These are phyloP conservation scores for Rotaria magnacalcarata DNA, from an alignment of 2,888 invertebrate genomes.

Conservation along the genomic window DNA sequence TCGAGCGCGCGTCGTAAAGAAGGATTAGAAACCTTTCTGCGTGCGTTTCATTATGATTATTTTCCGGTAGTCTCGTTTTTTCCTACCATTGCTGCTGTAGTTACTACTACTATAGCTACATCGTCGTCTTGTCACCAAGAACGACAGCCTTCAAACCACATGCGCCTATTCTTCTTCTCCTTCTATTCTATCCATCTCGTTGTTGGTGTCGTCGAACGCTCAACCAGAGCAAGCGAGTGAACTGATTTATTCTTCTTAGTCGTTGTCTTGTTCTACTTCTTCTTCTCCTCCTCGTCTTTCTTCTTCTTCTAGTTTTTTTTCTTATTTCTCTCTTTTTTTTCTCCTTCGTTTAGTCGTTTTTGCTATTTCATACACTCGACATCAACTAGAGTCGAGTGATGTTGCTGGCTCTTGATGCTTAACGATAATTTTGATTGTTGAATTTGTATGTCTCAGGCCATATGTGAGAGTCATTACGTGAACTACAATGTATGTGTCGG, in stretches of 20 bases:
- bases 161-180: background rate
- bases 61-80: slow-evolving; percentile 26
- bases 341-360: background rate
- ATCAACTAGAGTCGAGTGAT: background rate
- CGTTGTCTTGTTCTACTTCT: background rate
- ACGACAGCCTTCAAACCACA: slow-evolving; percentile 16
- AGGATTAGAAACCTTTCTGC: background rate
- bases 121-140: background rate
- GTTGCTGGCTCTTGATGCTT: background rate
- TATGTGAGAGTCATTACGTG: background rate
- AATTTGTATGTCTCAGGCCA: background rate
- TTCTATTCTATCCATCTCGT: background rate
- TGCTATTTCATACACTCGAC: background rate
- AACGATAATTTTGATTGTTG: background rate
- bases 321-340: background rate
- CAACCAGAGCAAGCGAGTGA: background rate
- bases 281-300: background rate
- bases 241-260: slow-evolving; percentile 5
- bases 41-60: slow-evolving; percentile 5
- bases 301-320: background rate
- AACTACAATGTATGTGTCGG: background rate
- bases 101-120: background rate
- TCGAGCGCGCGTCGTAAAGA: background rate
- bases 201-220: background rate
- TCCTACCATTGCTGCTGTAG: background rate